These are phyloP conservation scores for Heterochromis multidens DNA, from an alignment of 2,113 vertebrate genomes.

Conservation along the genomic window DNA sequence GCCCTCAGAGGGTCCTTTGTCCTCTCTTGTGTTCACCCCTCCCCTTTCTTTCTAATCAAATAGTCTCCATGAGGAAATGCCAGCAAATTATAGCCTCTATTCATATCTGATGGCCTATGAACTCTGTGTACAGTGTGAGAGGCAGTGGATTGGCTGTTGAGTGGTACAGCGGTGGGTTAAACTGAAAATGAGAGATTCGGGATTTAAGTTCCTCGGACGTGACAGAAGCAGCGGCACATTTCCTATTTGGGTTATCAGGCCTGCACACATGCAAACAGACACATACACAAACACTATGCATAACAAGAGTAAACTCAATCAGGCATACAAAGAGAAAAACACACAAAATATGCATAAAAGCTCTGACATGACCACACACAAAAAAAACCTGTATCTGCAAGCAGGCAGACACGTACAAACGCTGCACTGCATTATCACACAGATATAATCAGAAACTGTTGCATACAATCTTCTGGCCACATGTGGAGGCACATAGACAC, in stretches of 20 bases:
- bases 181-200: background rate
- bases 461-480: conserved; percentile 18
- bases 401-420: background rate
- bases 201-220: conserved; percentile 28
- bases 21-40: conserved; percentile 33
- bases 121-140: conserved; percentile 11
- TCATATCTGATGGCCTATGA: conserved; percentile 70
- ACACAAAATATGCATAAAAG: background rate
- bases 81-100: conserved; percentile 67
- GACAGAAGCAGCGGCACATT: conserved; percentile 13
- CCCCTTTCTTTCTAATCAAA: conserved; percentile 59
- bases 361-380: conserved; percentile 3
- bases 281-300: background rate
- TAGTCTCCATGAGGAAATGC: conserved; percentile 70
- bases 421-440: background rate
- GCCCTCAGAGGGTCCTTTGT: conserved; percentile 63
- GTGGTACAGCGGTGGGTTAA: background rate
- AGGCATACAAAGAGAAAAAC: background rate
- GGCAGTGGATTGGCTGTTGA: background rate
- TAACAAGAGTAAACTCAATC: background rate
- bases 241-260: conserved; percentile 36
- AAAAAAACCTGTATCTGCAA: background rate
- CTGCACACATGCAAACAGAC: background rate
- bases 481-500: conserved; percentile 12
- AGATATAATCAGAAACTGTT: conserved; percentile 22